Evolutionary conservation across 2,888 invertebrate genomes (phyloP).

Genomic region (Tenthredo distinguenda): DNA sequence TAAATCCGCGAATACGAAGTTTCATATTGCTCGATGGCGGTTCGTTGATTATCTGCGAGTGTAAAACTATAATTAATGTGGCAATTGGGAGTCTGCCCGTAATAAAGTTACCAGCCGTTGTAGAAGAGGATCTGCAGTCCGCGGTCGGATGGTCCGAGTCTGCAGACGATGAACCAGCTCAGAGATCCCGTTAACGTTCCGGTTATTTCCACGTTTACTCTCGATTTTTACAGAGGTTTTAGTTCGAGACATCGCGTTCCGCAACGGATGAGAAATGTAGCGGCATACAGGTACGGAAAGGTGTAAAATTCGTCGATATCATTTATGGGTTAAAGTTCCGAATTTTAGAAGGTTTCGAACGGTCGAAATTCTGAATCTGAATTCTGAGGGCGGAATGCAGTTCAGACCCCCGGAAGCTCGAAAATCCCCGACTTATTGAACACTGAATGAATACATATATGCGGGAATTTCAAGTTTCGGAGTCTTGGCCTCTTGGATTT

Average conservation of each 20-base stretch:
- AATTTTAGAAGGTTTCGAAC: too few species aligned
- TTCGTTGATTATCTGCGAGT: not conserved
- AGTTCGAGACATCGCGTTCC: not conserved
- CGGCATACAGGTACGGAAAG: not conserved
- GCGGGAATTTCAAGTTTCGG: too few species aligned
- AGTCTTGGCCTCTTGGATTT: too few species aligned
- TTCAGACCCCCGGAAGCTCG: not conserved
- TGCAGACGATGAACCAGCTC: not conserved
- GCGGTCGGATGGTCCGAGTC: not conserved
- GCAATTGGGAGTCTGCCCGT: slow-evolving; percentile 3
- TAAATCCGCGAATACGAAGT: not conserved
- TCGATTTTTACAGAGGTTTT: not conserved
- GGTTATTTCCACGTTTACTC: slow-evolving; percentile 44
- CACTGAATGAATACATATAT: too few species aligned
- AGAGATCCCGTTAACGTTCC: slow-evolving; percentile 55
- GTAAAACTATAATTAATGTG: not conserved
- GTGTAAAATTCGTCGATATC: not conserved
- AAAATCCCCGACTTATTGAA: too few species aligned
- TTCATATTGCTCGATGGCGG: not conserved
- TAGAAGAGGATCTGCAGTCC: not conserved
- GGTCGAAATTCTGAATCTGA: too few species aligned
- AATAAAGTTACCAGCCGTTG: not conserved
- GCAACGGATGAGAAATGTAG: not conserved
- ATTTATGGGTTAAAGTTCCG: too few species aligned
- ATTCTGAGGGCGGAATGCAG: too few species aligned